Base-by-base conservation (phyloP, 2,888 invertebrate genomes). In the Ceratothoa steindachneri region DNA sequence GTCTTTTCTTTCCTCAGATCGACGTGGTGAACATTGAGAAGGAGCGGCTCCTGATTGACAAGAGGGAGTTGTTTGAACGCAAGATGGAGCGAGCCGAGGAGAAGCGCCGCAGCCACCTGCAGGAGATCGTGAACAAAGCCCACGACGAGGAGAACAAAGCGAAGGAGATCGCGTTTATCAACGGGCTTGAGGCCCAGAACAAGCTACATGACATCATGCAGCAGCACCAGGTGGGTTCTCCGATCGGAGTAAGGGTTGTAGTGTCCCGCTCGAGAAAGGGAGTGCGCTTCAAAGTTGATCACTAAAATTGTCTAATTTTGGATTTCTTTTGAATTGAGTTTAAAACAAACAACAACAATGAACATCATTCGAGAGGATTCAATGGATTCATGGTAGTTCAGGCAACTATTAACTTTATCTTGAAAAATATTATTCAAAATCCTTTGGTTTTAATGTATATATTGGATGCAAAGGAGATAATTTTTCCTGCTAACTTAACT, bases 141-240 rank as follows among this genome's bases (percentile, higher is more conserved):
- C 97, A 97, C 82, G 97, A 98, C 82, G 98, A 98, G 83, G 97
- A 98, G 81, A 94, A 95, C 75, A 97, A 97, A 84, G 88, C 95
- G 2, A 92, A 94, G 80, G 98, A 99, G 87, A 97, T 98, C 71
- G 96, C 96, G 15, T 98, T 98, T 84, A 98, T 98, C 75, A 98
- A 97, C 84, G 93, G 93, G 81, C 86, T 98, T 55, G 96, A 97
- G 83, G 96, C 95, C 0, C 95, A 96, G 85, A 96, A 97, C 84
- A 91, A 95, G 82, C 87, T 94, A 0, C 91, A 95, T 82, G 97
- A 97, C 84, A 91, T 97, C 82, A 87, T 95, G 82, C 92, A 92
- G 69, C 89, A 91, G 60, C 91, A 91, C 81, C 90, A 92, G 81
- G 90, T 92, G 76, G 68, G 69, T 89, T 90, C 78, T n/a, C n/a